Evolutionary conservation across 2,888 invertebrate species (phyloP), one percentile per base, ranked within the genome.

Genomic region (Schrankia costaestrigalis): DNA sequence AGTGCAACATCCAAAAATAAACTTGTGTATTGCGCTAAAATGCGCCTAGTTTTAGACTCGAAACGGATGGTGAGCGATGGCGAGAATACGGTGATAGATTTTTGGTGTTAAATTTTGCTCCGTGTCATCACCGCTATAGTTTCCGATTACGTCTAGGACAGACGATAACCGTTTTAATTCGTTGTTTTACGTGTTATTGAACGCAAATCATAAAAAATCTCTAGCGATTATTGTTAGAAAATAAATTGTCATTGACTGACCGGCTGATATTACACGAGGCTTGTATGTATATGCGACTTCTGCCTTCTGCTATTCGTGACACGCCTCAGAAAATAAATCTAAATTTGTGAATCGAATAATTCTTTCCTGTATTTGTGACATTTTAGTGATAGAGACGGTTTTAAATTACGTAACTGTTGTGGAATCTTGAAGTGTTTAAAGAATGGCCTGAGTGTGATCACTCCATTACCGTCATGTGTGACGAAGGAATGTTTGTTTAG

Each of bases 221-320:
- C 63, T 62, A 66, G 71, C 69, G 82, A 79, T 81, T 80, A 76
- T 71, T 78, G 79, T 73, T 70, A 69, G 68, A 79, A 83, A 84
- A 83, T 84, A 79, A 72, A 86, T 87, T 87, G 88, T 87, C 86
- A 88, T 85, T 86, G 87, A 85, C 81, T 81, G 87, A 88, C 88
- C 88, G 88, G 88, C 88, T 88, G 88, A 88, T 88, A 88, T 86
- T 86, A 87, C 87, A 87, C 86, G 85, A 87, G 87, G 88, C 86
- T 86, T 87, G 86, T 86, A 88, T 88, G 87, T 87, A 82, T 87
- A 85, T 78, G 86, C 84, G 85, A 87, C 86, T 88, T 81, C 84
- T 87, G 71, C 83, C 82, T 86, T 82, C 83, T 83, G 82, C 81
- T 85, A 83, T 85, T 84, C 82, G 86, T 85, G 88, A 88, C 88